These are phyloP conservation scores for Bubo blakistoni DNA, from an alignment of 2,113 vertebrate genomes.

Conservation along the genomic window DNA sequence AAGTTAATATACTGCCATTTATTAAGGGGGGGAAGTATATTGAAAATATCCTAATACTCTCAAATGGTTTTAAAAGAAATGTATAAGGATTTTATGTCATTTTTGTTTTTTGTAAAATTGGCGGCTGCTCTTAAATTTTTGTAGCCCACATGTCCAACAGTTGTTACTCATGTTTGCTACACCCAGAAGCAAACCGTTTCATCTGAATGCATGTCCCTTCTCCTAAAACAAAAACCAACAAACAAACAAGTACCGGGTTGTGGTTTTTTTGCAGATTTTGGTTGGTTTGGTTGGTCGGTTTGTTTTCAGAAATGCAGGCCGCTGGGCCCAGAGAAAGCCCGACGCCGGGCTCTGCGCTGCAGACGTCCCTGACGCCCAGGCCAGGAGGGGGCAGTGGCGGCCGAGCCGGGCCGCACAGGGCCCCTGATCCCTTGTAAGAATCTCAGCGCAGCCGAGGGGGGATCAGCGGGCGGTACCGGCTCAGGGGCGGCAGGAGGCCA, in stretches of 20 bases:
- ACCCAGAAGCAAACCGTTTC: background rate
- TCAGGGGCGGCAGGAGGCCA: too few relatives aligned
- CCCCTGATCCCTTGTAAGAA: background rate
- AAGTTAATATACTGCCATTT: background rate
- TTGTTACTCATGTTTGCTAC: rapidly evolving
- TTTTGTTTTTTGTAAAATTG: background rate
- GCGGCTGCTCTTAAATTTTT: background rate
- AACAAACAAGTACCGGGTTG: background rate
- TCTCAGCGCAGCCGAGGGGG: background rate
- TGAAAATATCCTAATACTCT: background rate
- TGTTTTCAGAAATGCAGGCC: rapidly evolving
- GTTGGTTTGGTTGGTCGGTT: too few relatives aligned
- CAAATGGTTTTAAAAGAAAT: background rate
- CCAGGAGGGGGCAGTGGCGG: background rate
- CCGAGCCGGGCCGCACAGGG: background rate
- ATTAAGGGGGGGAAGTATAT: rapidly evolving
- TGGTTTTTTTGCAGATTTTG: too few relatives aligned
- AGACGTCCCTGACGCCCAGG: rapidly evolving
- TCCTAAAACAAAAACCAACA: rapidly evolving
- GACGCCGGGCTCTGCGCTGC: rapidly evolving
- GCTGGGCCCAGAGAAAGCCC: too few relatives aligned
- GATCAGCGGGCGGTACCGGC: background rate
- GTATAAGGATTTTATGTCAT: rapidly evolving
- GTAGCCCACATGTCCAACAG: rapidly evolving
- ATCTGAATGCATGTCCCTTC: background rate